A percentile compares a stretch with the other conserved stretches of the same genome.
phyloP scores from a whole-genome alignment of 2,888 invertebrate genomes.

The Cylloceria caligata region DNA sequence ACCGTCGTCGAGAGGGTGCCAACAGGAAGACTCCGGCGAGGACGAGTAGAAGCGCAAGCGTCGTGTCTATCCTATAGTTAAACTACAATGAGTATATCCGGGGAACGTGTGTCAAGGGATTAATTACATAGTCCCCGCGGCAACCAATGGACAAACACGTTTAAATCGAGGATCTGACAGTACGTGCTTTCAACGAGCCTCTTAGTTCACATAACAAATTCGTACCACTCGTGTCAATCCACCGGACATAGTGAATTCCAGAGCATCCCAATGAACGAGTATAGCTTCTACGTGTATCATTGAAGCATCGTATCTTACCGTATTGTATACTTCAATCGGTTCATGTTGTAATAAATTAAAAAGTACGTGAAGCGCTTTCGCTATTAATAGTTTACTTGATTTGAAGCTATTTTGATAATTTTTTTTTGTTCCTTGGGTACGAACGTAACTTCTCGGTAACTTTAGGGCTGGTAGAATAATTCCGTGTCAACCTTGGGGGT shows the following conservation, averaged over 20 bases:
- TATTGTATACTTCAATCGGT: background rate
- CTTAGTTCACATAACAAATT: constrained; percentile 57
- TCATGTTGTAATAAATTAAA: background rate
- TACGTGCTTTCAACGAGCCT: constrained; percentile 43
- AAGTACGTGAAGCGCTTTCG: background rate
- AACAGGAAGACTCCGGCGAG: constrained; percentile 7
- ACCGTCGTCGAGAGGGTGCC: background rate
- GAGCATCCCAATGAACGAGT: background rate
- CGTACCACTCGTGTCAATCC: constrained; percentile 39
- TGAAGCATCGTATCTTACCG: background rate
- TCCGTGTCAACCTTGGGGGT: background rate
- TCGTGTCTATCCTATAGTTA: constrained; percentile 16
- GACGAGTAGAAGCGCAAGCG: constrained; percentile 28
- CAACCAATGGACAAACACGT: constrained; percentile 82
- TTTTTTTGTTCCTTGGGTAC: too few relatives aligned
- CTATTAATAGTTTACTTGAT: background rate
- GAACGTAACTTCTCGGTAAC: background rate
- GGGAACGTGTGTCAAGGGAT: constrained; percentile 69
- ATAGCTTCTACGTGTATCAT: background rate
- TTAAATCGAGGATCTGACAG: constrained; percentile 69
- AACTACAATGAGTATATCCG: constrained; percentile 15
- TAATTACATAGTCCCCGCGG: constrained; percentile 83
- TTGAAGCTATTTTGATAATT: background rate
- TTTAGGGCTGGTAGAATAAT: background rate
- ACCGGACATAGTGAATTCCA: background rate